Evolutionary conservation across 1,140 invertebrate species (phyloP), one percentile per base, ranked within the genome.

Genomic region (Cyclina sinensis): DNA sequence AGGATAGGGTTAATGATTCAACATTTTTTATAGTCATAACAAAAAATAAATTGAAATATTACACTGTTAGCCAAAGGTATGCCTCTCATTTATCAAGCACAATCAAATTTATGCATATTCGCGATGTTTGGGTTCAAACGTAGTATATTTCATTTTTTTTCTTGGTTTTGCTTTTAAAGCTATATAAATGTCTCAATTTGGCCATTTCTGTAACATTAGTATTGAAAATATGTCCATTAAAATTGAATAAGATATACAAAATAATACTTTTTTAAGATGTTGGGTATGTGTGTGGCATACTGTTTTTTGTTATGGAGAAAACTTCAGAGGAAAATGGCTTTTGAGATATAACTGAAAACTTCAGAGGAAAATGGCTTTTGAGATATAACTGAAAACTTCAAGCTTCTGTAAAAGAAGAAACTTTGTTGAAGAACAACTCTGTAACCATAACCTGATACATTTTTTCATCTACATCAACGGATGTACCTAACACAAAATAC

Each of bases 1-100:
- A 39, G 14, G 35, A 37, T 21, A 16, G 32, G 65, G 65, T 70
- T 70, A 70, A 70, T 70, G 35, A 70, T 35, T 70, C 65, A 70
- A 70, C 35, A 9, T 70, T 70, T 43, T 70, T 35, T 70, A 70
- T 70, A 37, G 65, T 37, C 65, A 37, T 18, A 70, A 9, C 65
- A 70, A 70, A 70, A 57, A 37, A 70, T 70, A 70, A 70, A 70
- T 70, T 70, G 65, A 70, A 70, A 70, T 70, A 39, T 70, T 70
- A 39, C 37, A 70, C 65, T 35, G 65, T 39, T 37, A 37, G 24
- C 16, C 35, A n/a, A 37, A 70, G 65, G 65, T n/a, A 62, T 70
- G 65, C 37, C 65, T 16, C 7, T 70, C 3, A 70, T 70, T 70
- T 70, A 70, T 70, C 57, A 37, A 7, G 7, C 14, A 70, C 35